These are phyloP conservation scores for Sorex fumeus DNA, from an alignment of 2,113 vertebrate species.

Conservation along the genomic window DNA sequence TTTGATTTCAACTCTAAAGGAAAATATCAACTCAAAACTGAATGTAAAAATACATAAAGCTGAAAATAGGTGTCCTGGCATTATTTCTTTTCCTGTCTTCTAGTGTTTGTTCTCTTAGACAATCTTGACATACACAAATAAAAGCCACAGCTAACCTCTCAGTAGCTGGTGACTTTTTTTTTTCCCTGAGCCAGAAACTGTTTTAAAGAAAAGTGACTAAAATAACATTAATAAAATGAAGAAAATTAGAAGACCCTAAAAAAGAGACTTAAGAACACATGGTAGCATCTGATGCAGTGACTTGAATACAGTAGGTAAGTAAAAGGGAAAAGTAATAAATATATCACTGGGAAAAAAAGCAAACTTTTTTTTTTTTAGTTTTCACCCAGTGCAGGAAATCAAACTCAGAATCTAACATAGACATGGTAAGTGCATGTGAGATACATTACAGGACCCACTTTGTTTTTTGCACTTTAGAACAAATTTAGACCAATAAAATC, in stretches of 20 bases:
- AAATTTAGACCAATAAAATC: not conserved
- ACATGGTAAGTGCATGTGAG: not conserved
- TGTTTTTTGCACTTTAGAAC: no score
- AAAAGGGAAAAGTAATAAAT: not conserved
- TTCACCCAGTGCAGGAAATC: not conserved
- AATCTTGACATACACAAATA: slow-evolving; percentile 47
- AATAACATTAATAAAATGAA: slow-evolving; percentile 1
- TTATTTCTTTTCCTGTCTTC: slow-evolving; percentile 53
- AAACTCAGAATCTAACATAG: not conserved
- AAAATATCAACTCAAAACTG: slow-evolving; percentile 40
- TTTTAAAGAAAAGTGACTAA: slow-evolving; percentile 22
- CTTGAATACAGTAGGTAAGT: not conserved
- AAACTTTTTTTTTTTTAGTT: no score
- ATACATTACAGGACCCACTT: no score
- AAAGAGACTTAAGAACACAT: slow-evolving; percentile 13
- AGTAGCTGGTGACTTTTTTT: slow-evolving; percentile 1
- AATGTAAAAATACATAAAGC: slow-evolving; percentile 7
- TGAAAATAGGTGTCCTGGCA: slow-evolving; percentile 48
- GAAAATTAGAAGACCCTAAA: not conserved
- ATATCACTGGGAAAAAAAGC: no score
- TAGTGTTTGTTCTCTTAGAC: slow-evolving; percentile 42
- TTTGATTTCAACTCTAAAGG: slow-evolving; percentile 63
- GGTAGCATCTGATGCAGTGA: not conserved
- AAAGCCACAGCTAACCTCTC: slow-evolving; percentile 3
- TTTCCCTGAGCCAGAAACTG: not conserved